These are phyloP conservation scores for Artibeus lituratus DNA, from an alignment of 2,797 vertebrate species.

Conservation along the genomic window DNA sequence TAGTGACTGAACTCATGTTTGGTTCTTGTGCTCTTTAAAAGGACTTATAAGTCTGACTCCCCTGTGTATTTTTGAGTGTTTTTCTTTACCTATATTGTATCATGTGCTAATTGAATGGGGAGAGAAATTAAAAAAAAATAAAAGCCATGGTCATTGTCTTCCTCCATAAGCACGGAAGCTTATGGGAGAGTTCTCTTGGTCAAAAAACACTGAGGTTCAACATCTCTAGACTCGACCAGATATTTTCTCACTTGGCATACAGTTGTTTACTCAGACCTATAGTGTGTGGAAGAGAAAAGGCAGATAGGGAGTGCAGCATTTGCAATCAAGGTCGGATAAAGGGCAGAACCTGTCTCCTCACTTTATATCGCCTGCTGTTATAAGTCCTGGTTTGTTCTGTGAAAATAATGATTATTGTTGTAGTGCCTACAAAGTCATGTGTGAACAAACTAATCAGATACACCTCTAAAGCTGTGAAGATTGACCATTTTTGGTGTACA, in stretches of 20 bases:
- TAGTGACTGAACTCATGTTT: background rate
- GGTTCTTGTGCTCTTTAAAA: background rate
- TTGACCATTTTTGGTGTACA: background rate
- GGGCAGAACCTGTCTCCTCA: background rate
- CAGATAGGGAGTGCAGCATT: background rate
- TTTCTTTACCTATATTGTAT: background rate
- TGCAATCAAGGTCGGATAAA: background rate
- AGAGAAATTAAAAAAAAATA: background rate
- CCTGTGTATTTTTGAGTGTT: background rate
- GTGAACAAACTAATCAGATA: background rate
- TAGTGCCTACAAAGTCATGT: background rate
- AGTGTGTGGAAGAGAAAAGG: background rate
- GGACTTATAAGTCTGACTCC: background rate
- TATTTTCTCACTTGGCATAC: background rate
- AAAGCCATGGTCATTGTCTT: background rate
- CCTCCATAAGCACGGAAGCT: background rate
- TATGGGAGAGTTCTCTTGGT: background rate
- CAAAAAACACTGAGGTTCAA: background rate
- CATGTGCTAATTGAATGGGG: background rate
- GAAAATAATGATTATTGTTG: background rate
- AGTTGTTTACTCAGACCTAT: background rate
- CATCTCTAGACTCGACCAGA: background rate
- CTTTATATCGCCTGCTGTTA: background rate
- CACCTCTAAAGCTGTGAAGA: background rate
- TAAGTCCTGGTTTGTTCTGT: background rate